These are phyloP conservation scores for Araneus ventricosus DNA, from an alignment of 1,140 invertebrate genomes.

Conservation along the genomic window DNA sequence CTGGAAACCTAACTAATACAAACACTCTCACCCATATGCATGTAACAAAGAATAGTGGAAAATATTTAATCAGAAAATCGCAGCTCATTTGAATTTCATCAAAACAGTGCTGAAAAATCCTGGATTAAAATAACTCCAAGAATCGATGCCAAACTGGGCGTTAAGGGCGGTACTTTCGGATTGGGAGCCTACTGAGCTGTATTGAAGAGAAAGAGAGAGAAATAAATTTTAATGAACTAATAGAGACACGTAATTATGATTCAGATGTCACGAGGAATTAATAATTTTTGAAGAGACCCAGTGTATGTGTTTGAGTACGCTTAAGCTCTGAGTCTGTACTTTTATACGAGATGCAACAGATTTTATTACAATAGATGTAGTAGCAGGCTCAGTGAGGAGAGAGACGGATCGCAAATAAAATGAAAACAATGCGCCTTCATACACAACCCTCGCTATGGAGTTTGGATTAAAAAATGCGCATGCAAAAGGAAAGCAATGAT, in stretches of 20 bases:
- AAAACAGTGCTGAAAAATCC: constrained; percentile 51
- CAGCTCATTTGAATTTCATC: constrained; percentile 44
- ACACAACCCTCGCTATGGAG: not conserved
- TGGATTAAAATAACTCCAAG: constrained; percentile 64
- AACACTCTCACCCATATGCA: not conserved
- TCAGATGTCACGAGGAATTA: constrained; percentile 68
- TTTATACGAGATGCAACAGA: constrained; percentile 57
- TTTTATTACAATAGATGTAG: constrained; percentile 47
- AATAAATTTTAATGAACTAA: constrained; percentile 75
- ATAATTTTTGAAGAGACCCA: constrained; percentile 69
- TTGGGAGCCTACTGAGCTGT: not conserved
- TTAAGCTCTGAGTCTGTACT: constrained; percentile 37
- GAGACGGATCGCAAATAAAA: constrained; percentile 6
- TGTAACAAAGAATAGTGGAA: not conserved
- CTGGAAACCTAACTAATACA: not conserved
- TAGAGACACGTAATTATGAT: constrained; percentile 72
- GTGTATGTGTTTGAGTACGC: constrained; percentile 18
- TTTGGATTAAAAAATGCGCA: constrained; percentile 23
- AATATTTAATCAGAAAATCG: constrained; percentile 43
- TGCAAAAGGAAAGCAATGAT: not conserved
- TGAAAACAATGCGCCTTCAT: constrained; percentile 52
- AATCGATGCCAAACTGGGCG: constrained; percentile 47
- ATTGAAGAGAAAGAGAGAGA: constrained; percentile 25
- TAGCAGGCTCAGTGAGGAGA: not conserved
- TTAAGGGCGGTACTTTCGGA: constrained; percentile 20